Conservation (phyloP, 2,113 vertebrate genomes). For the Epinephelus lanceolatus region DNA sequence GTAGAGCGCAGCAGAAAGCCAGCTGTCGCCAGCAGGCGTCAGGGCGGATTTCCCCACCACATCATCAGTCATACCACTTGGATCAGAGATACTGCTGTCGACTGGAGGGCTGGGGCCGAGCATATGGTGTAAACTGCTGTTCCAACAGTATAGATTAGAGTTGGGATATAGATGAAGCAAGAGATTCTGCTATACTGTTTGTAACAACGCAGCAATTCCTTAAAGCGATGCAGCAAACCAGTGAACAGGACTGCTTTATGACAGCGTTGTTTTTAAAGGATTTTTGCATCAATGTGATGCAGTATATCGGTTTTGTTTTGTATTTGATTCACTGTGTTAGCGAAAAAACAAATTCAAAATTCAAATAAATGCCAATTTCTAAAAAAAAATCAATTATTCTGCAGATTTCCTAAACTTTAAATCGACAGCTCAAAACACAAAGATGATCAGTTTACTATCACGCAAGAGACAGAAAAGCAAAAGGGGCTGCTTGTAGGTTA, state of each 20-base stretch:
- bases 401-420: not conserved
- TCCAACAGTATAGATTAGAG: slow-evolving; percentile 21
- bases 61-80: slow-evolving; percentile 67
- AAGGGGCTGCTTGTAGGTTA: not conserved
- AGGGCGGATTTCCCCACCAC: slow-evolving; percentile 58
- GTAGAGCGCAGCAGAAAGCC: slow-evolving; percentile 70
- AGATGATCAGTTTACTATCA: not conserved
- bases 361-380: too few species aligned
- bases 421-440: not conserved
- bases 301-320: not conserved
- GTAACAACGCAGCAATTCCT: not conserved
- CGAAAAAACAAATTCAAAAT: too few species aligned
- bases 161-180: not conserved
- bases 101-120: slow-evolving; percentile 24
- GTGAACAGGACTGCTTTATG: not conserved
- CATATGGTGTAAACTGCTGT: not conserved
- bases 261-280: not conserved
- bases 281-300: not conserved
- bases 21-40: slow-evolving; percentile 67
- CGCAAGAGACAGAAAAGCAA: not conserved
- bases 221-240: slow-evolving; percentile 11
- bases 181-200: not conserved
- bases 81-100: slow-evolving; percentile 27
- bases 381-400: not conserved
- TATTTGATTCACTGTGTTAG: not conserved